Conservation (phyloP, 2,113 vertebrate species). For the Emydocephalus ijimae region DNA sequence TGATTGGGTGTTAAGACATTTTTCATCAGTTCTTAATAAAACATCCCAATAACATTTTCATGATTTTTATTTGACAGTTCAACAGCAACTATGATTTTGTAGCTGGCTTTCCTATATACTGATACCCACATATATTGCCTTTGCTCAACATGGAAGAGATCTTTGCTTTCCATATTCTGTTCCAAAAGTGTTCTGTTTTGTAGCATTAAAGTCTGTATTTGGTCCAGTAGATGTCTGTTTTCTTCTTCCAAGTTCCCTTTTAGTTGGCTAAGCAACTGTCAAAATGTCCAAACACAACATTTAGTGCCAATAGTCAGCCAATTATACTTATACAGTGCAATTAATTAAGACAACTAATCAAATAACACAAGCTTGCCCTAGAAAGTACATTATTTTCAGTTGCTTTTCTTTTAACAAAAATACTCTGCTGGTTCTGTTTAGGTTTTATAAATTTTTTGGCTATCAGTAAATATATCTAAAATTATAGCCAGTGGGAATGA, state of each 20-base stretch:
- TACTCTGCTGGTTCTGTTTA: neutral
- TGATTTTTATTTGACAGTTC: neutral
- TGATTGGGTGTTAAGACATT: neutral
- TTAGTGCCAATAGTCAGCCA: slow-evolving; percentile 10
- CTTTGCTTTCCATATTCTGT: slow-evolving; percentile 99
- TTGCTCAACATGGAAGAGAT: slow-evolving; percentile 96
- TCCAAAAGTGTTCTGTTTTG: slow-evolving; percentile 95
- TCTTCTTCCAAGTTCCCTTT: slow-evolving; percentile 98
- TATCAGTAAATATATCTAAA: neutral
- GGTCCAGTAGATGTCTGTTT: slow-evolving; percentile 94
- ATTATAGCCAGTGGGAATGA: neutral
- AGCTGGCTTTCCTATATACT: slow-evolving; percentile 16
- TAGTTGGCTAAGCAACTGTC: slow-evolving; percentile 92
- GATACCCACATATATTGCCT: slow-evolving; percentile 94
- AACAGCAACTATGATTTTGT: slow-evolving; percentile 2
- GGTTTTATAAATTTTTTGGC: neutral
- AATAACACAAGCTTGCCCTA: neutral
- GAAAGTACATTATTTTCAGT: neutral
- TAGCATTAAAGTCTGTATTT: slow-evolving; percentile 97
- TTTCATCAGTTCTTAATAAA: neutral
- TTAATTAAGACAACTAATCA: neutral
- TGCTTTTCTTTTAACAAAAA: neutral
- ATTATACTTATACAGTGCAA: neutral
- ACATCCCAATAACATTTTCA: neutral
- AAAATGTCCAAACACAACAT: slow-evolving; percentile 51